Conservation (phyloP, 2,113 vertebrate genomes). For the Rostratula benghalensis region DNA sequence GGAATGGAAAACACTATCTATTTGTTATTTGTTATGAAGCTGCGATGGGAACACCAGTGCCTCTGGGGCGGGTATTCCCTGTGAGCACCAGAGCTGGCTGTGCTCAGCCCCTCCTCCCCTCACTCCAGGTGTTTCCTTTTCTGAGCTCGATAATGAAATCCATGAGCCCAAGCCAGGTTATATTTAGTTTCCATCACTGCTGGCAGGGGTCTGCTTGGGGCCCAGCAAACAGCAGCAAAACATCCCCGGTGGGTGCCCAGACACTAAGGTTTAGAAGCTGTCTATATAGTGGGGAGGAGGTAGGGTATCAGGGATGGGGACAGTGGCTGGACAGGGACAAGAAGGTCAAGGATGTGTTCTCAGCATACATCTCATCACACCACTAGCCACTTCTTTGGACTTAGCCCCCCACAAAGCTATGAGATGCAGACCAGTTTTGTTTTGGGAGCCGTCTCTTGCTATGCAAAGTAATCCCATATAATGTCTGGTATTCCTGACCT, state of each 20-base stretch:
- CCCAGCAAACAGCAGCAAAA: not conserved
- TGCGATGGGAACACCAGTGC: not conserved
- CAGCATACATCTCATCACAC: not conserved
- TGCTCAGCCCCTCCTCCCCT: slow-evolving; percentile 25
- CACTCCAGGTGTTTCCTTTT: slow-evolving; percentile 66
- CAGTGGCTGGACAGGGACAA: not conserved
- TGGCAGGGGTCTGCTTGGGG: not conserved
- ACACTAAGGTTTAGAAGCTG: not conserved
- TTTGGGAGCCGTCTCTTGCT: slow-evolving; percentile 5
- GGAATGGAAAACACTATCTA: not conserved
- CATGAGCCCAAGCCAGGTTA: not conserved
- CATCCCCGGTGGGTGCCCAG: not conserved
- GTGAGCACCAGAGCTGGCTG: not conserved
- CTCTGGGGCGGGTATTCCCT: not conserved
- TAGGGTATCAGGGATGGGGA: not conserved
- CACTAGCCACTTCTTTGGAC: not conserved
- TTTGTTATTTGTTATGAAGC: not conserved
- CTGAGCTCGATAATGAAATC: slow-evolving; percentile 45
- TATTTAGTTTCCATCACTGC: slow-evolving; percentile 28
- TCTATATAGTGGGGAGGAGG: not conserved
- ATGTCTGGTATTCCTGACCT: slow-evolving; percentile 63
- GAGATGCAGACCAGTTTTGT: not conserved
- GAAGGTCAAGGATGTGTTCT: not conserved
- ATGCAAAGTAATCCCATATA: not conserved
- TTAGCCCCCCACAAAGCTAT: rapidly evolving